phyloP scores from a whole-genome alignment of 37 sponge, comb jelly and placozoan species.

The Halisarca cf. caerulea region DNA sequence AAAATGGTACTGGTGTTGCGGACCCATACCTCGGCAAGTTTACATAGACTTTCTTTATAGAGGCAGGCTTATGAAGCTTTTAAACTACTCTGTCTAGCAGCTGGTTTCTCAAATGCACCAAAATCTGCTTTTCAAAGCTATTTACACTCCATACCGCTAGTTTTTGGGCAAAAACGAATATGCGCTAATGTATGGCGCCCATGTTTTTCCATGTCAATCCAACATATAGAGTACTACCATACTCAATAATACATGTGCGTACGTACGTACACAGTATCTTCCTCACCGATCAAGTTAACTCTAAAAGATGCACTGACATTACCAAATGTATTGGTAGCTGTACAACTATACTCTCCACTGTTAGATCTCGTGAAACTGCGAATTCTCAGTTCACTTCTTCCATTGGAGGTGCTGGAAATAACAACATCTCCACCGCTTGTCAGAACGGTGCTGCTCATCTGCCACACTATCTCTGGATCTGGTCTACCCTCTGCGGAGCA shows the following conservation, averaged over 20 bases:
- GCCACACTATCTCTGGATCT: not conserved
- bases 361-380: not conserved
- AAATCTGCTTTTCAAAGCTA: no score
- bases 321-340: not conserved
- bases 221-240: no score
- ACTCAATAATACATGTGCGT: not conserved
- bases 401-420: not conserved
- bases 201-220: no score
- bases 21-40: no score
- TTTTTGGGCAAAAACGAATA: no score
- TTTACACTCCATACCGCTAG: no score
- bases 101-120: no score
- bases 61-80: no score
- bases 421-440: not conserved
- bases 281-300: not conserved
- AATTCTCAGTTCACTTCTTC: not conserved
- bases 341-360: not conserved
- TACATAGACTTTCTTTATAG: no score
- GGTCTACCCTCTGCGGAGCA: not conserved
- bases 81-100: no score
- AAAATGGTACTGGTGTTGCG: no score
- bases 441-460: not conserved
- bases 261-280: not conserved
- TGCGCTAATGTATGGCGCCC: no score
- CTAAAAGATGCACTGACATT: not conserved